Base-by-base conservation (phyloP, 2,113 vertebrate species). In the Labeo rohita region DNA sequence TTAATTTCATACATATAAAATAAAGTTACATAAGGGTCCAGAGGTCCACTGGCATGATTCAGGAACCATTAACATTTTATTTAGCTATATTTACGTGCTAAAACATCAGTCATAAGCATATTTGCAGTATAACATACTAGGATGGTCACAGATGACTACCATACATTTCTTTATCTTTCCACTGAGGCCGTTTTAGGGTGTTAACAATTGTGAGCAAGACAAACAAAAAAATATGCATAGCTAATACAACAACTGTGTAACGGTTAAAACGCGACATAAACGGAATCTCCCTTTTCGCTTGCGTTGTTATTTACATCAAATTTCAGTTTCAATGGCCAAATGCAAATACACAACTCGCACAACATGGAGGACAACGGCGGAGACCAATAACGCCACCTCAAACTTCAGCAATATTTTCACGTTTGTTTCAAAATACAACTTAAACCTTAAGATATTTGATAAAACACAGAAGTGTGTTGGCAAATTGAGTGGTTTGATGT, bases 321-420 rank as follows among this genome's bases (percentile, higher is more conserved):
- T 87, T 84, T 70, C 74, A 7, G 49, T 84, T 84, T 78, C 73
- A 79, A 28, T 50, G 81, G 34, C 73, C 73, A 82, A 68, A 63
- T 84, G 82, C 88, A 88, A 91, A 89, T 90, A 78, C 70, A 50
- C 93, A 90, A 95, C 95, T 95, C 94, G 94, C 90, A 93, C 95
- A 95, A 95, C 92, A 95, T 95, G 94, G 95, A 95, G 94, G 95
- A 93, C 94, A 92, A 90, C 94, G 91, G 92, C 93, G 91, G 91
- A 88, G 88, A 84, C 28, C 65, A 70, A 54, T 83, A 56, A 59
- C 82, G 23, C 50, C 49, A 43, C 66, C 50, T 23, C 21, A 73
- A 73, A 84, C 82, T 52, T 72, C 5, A 52, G 8, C 47, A 52
- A 52, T 39, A 39, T 50, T 52, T 68, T 4, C 18, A 70, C 15